Base-by-base conservation (phyloP, 1,140 invertebrate genomes). In the Frieseomelitta varia region DNA sequence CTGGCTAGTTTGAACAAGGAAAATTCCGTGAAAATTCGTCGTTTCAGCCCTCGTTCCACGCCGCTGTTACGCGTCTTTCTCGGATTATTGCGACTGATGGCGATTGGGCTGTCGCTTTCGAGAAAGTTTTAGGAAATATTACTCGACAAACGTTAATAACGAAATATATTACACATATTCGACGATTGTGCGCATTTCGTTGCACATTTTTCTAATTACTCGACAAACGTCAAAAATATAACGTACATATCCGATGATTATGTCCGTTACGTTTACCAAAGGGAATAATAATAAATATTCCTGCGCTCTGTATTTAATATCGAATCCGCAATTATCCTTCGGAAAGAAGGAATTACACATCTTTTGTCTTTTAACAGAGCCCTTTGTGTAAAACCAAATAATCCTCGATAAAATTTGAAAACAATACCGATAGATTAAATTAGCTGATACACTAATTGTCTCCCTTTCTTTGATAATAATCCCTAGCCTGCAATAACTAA, bases 21-120 rank as follows among this genome's bases (percentile, higher is more conserved):
- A 67, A 63, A 27, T 61, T 30, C 47, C 24, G 19, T 84, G 76
- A 55, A 84, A 58, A 63, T 84, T 24, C n/a, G 24, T 47, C 77
- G 15, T 67, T 80, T 15, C 47, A 67, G 27, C 30, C 51, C 19
- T 58, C 34, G 39, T 79, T 84, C 15, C 47, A 8, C 68, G 27
- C 56, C 47, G 17, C 55, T 15, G 34, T 84, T 73, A 56, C 56
- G 65, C 55, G 30, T 39, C 19, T 39, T 30, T 56, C 6, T 17
- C 2, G 6, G 10, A 21, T 53, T 12, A 53, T 27, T 27, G 21
- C 47, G n/a, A 19, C 56, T 27, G n/a, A 67, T 51, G 24, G 27
- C 2, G 27, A 15, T 6, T 11, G 39, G 21, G 53, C 39, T 3
- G 34, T 39, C 34, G 4, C 34, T 4, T 2, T 4, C 39, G 39